Evolutionary conservation across 2,888 invertebrate genomes (phyloP), one percentile per base, ranked within the genome.

Genomic region (Ochropleura leucogaster): DNA sequence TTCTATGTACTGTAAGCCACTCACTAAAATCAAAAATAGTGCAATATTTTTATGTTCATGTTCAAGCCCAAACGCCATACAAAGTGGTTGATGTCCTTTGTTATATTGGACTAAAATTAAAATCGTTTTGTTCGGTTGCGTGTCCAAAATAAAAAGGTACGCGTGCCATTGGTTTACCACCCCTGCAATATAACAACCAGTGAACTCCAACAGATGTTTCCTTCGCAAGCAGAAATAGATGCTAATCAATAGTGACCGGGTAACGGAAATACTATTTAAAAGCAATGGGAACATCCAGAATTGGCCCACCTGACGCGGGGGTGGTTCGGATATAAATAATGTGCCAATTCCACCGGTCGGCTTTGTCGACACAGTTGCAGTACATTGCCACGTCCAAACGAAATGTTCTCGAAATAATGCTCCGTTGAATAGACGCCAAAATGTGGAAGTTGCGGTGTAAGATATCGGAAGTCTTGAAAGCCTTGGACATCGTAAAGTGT

Each of bases 251-350:
- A 88, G 78, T 80, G 69, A 79, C 78, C 79, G 77, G 74, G 78
- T 79, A 87, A 80, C 81, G 86, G 86, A 88, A 87, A 72, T 86
- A 80, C 65, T 81, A 83, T 83, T 83, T 87, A 86, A 83, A 83
- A 80, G 82, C 86, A 87, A 80, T 85, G 85, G 85, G 85, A 89
- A 87, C 86, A 83, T 83, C 79, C 84, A 87, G 82, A 83, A 80
- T 84, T 79, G 80, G 81, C 77, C 83, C 88, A 92, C 91, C 91
- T 92, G 91, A 87, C 90, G 88, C 83, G 89, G 88, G 89, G 92
- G 90, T 90, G 89, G 88, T 81, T 85, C 84, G 78, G 83, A 85
- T 94, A 94, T 93, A 94, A 94, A 95, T 94, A 93, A 91, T 91
- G 89, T 86, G 90, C 94, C 92, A 93, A 94, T 92, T 94, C 89